Evolutionary conservation across 2,113 vertebrate genomes (phyloP).

Genomic region (Percina caprodes): DNA sequence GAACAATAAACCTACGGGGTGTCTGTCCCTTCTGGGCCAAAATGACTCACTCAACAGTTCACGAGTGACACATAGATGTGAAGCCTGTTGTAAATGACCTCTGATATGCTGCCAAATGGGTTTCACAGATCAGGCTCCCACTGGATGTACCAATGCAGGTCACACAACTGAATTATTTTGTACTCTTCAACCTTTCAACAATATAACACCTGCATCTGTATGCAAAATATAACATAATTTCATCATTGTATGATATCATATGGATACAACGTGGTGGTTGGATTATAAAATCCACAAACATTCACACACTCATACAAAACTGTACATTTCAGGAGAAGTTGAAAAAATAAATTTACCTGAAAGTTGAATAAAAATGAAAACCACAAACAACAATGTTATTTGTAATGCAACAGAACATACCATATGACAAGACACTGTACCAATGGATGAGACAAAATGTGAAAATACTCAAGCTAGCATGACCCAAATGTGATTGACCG

Average conservation of each 20-base stretch:
- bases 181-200: not conserved
- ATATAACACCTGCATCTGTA: not conserved
- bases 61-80: not conserved
- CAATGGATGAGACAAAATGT: no score
- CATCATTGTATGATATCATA: no score
- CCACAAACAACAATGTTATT: no score
- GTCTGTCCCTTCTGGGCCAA: not conserved
- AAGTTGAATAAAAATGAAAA: no score
- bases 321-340: no score
- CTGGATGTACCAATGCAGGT: slow-evolving; percentile 6
- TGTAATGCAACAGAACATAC: no score
- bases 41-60: not conserved
- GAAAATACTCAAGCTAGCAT: no score
- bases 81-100: slow-evolving; percentile 6
- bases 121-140: slow-evolving; percentile 1
- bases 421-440: no score
- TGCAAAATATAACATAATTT: not conserved
- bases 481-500: no score
- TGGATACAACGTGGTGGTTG: not conserved
- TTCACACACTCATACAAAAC: no score
- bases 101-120: slow-evolving; percentile 20
- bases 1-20: not conserved
- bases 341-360: no score
- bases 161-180: not conserved
- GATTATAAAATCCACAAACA: not conserved